Base-by-base conservation (phyloP, 92 coral and sea anemone genomes). In the Nematostella vectensis region DNA sequence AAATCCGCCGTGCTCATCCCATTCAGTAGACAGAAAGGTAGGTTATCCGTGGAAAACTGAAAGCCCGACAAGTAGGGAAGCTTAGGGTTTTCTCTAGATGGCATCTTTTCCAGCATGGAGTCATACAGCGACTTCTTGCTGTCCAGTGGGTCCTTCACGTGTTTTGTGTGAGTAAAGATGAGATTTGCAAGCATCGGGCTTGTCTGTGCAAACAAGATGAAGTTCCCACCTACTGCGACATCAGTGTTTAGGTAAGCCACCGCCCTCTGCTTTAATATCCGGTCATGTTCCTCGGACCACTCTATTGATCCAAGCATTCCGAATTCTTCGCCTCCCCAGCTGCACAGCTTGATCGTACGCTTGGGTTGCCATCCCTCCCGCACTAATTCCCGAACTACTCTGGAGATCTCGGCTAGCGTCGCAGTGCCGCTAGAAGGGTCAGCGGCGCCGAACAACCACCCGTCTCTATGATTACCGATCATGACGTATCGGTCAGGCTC, bases 1-100 rank as follows among this genome's bases (percentile, higher is more conserved):
- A 74, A 89, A 61, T 89, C 97, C 8, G 88, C 94, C 8, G 87
- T 81, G 4, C 95, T 65, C 21, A 89, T 51, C 3, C 89, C 97
- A 11, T 71, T 62, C 49, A 54, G 55, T 48, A 71, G 54, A 47
- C 67, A 65, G 47, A 89, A 89, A 31, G 85, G 78, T 13, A 83
- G 62, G 42, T 85, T 87, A 61, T 89, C 97, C 17, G 96, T 83
- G 3, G 61, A 42, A 29, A 67, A 83, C 21, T 30, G 42, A 40
- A 73, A 73, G 12, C 43, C 27, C 2, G 21, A 27, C 15, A 80
- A 47, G 0, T 1, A 37, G 0, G 97, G 95, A 12, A 74, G 65
- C 23, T 40, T 59, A 9, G 79, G 66, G 29, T 29, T 62, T 27
- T 43, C 59, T 8, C 42, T 21, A 4, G 66, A 37, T 39, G n/a